Base-by-base conservation (phyloP, 2,113 vertebrate species). In the Probosciger aterrimus region DNA sequence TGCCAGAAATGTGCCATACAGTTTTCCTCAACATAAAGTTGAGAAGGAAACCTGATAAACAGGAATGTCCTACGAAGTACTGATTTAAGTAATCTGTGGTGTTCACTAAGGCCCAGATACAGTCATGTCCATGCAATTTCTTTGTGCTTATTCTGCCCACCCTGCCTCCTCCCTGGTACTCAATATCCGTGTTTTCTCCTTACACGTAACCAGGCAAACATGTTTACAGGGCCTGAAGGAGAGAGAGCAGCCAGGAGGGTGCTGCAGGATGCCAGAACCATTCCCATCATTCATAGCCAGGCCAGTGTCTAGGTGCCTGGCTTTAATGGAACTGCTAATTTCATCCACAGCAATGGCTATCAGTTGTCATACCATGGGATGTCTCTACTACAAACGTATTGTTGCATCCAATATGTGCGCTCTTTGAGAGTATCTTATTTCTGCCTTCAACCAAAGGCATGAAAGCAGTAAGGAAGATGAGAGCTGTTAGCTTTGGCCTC, bases 111-210 rank as follows among this genome's bases (percentile, higher is more conserved):
- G 37, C 18, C 4, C 14, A 20, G 55, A 37, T 31, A 27, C 43
- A n/a, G n/a, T 20, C 1, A 1, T 3, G 1, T 25, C 57, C 1
- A 0, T 8, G 11, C 1, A 1, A 11, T 44, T 76, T 69, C 10
- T 20, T 33, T 24, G 12, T 55, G 17, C 33, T 47, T 27, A 3
- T 35, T 62, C n/a, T 86, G 41, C 25, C 52, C 20, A 20, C 9
- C 8, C 19, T 52, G 15, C n/a, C 24, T 41, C 16, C 14, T 59
- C 30, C 23, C 19, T 27, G 25, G 3, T 39, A 11, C 22, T 53
- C 43, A 30, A 10, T 53, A 28, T 50, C 30, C 2, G 0, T 9
- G 7, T 82, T 60, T 75, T 33, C 57, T 88, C 7, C 23, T 50
- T 67, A 1, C 27, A 9, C 8, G 2, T 5, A 52, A 19, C 7